These are phyloP conservation scores for Pemphredon lugubris DNA, from an alignment of 2,888 invertebrate genomes.

Conservation along the genomic window DNA sequence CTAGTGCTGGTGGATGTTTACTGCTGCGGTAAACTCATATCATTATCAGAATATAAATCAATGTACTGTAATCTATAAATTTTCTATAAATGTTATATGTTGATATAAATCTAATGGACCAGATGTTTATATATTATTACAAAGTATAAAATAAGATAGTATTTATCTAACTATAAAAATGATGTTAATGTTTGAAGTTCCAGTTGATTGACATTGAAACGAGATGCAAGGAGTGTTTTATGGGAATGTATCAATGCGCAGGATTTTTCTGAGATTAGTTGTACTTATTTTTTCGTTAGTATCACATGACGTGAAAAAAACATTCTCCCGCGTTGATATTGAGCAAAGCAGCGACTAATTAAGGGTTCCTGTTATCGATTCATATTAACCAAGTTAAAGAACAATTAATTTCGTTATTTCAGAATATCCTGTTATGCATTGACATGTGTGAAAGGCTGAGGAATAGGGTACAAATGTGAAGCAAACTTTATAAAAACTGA, in stretches of 20 bases:
- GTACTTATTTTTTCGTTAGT: constrained; percentile 28
- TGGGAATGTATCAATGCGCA: constrained; percentile 56
- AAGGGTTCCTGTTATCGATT: constrained; percentile 45
- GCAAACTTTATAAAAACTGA: constrained; percentile 55
- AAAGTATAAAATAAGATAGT: constrained; percentile 73
- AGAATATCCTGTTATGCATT: constrained; percentile 57
- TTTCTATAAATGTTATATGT: constrained; percentile 81
- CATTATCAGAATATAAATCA: constrained; percentile 73
- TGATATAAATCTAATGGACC: constrained; percentile 79
- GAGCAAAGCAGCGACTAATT: constrained; percentile 20
- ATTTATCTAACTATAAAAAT: constrained; percentile 73
- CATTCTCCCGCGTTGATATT: constrained; percentile 40
- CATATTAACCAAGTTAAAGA: constrained; percentile 15
- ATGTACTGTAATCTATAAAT: constrained; percentile 76
- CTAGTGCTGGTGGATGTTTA: constrained; percentile 69
- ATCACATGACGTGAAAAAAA: constrained; percentile 14
- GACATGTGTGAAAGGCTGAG: constrained; percentile 38
- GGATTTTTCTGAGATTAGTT: constrained; percentile 52
- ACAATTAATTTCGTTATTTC: constrained; percentile 35
- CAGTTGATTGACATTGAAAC: constrained; percentile 57
- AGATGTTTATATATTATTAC: constrained; percentile 80
- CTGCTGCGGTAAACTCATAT: constrained; percentile 74
- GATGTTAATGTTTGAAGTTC: constrained; percentile 72
- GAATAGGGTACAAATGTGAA: constrained; percentile 66
- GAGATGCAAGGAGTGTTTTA: constrained; percentile 52